Evolutionary conservation across 1,140 invertebrate genomes (phyloP).

Genomic region (Drosophila nikananu): DNA sequence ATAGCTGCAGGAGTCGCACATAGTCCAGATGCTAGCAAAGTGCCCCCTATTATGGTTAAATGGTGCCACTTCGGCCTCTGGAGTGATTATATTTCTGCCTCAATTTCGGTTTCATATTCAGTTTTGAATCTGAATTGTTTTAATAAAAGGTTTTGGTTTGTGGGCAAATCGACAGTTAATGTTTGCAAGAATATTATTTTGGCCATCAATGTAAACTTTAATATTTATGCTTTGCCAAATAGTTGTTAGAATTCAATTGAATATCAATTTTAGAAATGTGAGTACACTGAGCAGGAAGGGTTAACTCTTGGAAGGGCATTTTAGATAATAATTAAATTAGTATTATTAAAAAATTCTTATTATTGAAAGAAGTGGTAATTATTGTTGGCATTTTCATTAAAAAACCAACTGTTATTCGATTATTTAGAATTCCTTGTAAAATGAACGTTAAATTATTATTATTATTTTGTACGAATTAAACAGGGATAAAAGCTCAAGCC

Average conservation of each 20-base stretch:
- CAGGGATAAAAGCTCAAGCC: too few relatives aligned
- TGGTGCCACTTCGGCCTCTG: not conserved
- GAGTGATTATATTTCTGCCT: not conserved
- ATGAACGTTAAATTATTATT: too few relatives aligned
- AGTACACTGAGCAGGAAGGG: not conserved
- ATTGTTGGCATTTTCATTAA: too few relatives aligned
- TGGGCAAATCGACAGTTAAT: not conserved
- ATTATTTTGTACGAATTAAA: too few relatives aligned
- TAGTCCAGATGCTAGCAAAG: conserved; percentile 22
- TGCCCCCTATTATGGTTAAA: not conserved
- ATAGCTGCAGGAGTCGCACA: conserved; percentile 8
- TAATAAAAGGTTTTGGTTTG: not conserved
- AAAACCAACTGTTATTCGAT: too few relatives aligned
- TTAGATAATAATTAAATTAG: too few relatives aligned
- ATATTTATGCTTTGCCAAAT: not conserved
- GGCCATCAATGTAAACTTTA: not conserved
- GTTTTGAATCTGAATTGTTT: not conserved
- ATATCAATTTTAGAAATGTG: not conserved
- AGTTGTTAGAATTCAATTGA: not conserved
- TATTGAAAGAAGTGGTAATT: too few relatives aligned
- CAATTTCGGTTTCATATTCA: not conserved
- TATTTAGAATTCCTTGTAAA: too few relatives aligned
- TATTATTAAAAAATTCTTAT: too few relatives aligned
- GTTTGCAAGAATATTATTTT: not conserved
- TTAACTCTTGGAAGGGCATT: not conserved